These are phyloP conservation scores for Tenthredo distinguenda DNA, from an alignment of 2,888 invertebrate genomes.

Conservation along the genomic window DNA sequence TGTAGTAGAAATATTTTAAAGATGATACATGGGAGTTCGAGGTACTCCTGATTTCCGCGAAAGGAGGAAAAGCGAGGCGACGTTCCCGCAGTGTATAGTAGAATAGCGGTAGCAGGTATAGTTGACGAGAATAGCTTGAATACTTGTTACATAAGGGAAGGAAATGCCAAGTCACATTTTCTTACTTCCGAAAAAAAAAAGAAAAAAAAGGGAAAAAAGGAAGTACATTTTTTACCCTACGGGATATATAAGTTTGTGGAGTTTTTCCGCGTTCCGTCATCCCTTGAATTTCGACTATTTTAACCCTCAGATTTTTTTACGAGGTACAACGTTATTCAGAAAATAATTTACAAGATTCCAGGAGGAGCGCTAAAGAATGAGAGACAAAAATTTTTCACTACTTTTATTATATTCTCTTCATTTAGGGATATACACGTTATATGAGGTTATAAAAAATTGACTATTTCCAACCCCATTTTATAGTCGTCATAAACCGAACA, in stretches of 20 bases:
- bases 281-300: slow-evolving; percentile 34
- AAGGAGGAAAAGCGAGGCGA: not conserved
- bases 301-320: slow-evolving; percentile 2
- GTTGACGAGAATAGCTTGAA: slow-evolving; percentile 28
- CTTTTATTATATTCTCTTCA: slow-evolving; percentile 23
- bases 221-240: not conserved
- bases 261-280: slow-evolving; percentile 11
- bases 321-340: slow-evolving; percentile 5
- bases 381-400: not conserved
- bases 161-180: slow-evolving; percentile 35
- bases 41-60: not conserved
- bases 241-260: not conserved
- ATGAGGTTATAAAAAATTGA: slow-evolving; percentile 36
- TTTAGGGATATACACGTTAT: slow-evolving; percentile 12
- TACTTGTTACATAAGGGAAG: not conserved
- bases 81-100: not conserved
- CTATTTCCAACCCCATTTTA: slow-evolving; percentile 29
- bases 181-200: not conserved
- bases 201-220: not conserved
- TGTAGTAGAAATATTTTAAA: slow-evolving; percentile 9
- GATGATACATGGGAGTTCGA: slow-evolving; percentile 27
- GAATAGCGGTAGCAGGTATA: not conserved
- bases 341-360: slow-evolving; percentile 31
- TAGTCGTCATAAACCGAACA: slow-evolving; percentile 20
- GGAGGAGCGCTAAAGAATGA: not conserved